Conservation (phyloP, 2,888 invertebrate species). For the Heteromurus nitidus region DNA sequence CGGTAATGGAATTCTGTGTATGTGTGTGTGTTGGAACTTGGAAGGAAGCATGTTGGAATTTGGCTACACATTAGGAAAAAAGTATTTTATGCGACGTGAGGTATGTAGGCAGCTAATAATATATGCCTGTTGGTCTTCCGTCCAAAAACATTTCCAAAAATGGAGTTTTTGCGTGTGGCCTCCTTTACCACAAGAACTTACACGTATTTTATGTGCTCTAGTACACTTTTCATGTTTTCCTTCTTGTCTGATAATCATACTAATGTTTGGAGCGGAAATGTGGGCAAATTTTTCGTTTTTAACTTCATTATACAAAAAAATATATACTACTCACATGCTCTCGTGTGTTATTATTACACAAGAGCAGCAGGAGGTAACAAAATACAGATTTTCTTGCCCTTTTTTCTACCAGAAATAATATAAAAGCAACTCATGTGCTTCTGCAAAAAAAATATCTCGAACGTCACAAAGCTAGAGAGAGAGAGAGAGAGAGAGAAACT, state of each 20-base stretch:
- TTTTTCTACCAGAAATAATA: too few relatives aligned
- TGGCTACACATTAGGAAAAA: not conserved
- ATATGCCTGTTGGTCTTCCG: slow-evolving; percentile 1
- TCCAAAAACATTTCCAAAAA: slow-evolving; percentile 34
- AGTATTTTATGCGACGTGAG: not conserved
- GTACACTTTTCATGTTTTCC: slow-evolving; percentile 42
- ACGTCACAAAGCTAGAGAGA: too few relatives aligned
- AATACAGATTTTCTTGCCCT: not conserved
- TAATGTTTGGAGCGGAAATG: slow-evolving; percentile 57
- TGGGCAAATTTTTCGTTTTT: slow-evolving; percentile 40
- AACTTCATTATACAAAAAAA: slow-evolving; percentile 24
- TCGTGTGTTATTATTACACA: too few relatives aligned
- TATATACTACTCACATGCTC: not conserved
- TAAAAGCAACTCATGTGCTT: too few relatives aligned
- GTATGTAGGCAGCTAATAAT: too few relatives aligned
- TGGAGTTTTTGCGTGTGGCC: slow-evolving; percentile 52
- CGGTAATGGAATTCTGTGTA: not conserved
- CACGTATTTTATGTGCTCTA: not conserved
- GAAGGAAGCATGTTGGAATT: too few relatives aligned
- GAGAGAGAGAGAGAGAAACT: too few relatives aligned
- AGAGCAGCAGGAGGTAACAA: slow-evolving; percentile 14
- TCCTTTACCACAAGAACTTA: not conserved
- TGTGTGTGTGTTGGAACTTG: too few relatives aligned
- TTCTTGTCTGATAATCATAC: slow-evolving; percentile 50
- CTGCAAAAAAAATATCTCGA: too few relatives aligned